Evolutionary conservation across 2,113 vertebrate species (phyloP).

Genomic region (Tichodroma muraria): DNA sequence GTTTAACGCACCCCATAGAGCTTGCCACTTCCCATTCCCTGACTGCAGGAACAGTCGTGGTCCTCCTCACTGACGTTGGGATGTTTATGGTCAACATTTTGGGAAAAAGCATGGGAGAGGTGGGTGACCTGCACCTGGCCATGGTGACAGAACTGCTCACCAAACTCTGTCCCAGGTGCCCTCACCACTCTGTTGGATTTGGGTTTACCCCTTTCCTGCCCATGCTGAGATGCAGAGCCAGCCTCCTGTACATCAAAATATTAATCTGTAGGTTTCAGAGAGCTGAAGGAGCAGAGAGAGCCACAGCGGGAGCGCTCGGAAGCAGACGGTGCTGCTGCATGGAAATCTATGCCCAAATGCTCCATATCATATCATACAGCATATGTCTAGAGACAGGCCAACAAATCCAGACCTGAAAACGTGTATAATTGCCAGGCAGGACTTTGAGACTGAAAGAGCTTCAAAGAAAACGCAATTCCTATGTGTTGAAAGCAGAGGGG

Average conservation of each 20-base stretch:
- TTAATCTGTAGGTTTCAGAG: not conserved
- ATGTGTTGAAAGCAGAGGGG: not conserved
- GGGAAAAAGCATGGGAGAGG: not conserved
- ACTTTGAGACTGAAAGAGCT: not conserved
- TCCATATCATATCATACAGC: not conserved
- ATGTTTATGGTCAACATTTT: not conserved
- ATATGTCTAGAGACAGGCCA: slow-evolving; percentile 35
- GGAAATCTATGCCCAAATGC: not conserved
- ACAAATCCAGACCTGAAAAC: slow-evolving; percentile 19
- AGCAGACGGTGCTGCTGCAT: not conserved
- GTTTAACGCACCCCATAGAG: not conserved
- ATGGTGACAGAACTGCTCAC: not conserved
- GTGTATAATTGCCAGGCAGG: slow-evolving; percentile 27
- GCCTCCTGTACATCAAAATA: not conserved
- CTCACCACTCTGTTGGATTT: not conserved
- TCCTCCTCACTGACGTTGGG: not conserved
- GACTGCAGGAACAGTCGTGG: not conserved
- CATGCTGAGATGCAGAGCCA: not conserved
- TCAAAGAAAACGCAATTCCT: not conserved
- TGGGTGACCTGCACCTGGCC: fast-evolving
- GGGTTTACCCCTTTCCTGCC: not conserved
- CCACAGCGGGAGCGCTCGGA: not conserved
- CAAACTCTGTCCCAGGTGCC: fast-evolving
- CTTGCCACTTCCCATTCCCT: not conserved
- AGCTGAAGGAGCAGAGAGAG: not conserved